Evolutionary conservation across 2,888 invertebrate genomes (phyloP), one percentile per base, ranked within the genome.

Genomic region (Steinernema hermaphroditum): DNA sequence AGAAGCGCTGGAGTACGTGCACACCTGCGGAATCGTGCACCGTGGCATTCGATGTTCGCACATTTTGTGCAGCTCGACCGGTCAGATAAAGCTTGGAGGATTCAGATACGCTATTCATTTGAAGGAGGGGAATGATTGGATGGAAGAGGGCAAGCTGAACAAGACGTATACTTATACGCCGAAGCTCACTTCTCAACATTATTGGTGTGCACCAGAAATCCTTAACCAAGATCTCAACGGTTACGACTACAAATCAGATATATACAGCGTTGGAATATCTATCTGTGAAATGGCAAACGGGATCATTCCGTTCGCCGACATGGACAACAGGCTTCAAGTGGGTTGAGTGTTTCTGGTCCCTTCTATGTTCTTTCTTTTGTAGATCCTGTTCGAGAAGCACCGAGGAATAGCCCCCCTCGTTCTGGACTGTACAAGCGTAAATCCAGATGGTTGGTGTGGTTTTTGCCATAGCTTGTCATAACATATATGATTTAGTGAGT

Each of bases 271-370:
- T 50, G 96, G 95, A 29, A 92, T 95, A 77, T 90, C 93, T 2
- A 90, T 92, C 69, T 94, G 94, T 87, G 94, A 94, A 88, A 88
- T 94, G 74, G 93, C 92, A 49, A 95, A 95, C 88, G 94, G 94
- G 0, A 90, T 92, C 41, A 92, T 93, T 78, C 94, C 94, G 0
- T 80, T 78, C 72, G 68, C 50, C 1, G 46, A 46, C 46, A 46
- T 37, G 37, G 37, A 37, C 4, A 37, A 37, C 37, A 37, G 37
- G 37, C 37, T 37, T 37, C 37, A 37, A 12, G 37, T 37, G 12
- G 37, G 37, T 37, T 12, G 37, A n/a, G n/a, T n/a, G n/a, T n/a
- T n/a, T n/a, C 37, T 12, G 12, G 37, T 12, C 37, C 37, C 37
- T 37, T 37, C 12, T 12, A 37, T 12, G 4, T 37, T 12, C 37